Evolutionary conservation across 2,888 invertebrate genomes (phyloP).

Genomic region (Hyposoter didymator): DNA sequence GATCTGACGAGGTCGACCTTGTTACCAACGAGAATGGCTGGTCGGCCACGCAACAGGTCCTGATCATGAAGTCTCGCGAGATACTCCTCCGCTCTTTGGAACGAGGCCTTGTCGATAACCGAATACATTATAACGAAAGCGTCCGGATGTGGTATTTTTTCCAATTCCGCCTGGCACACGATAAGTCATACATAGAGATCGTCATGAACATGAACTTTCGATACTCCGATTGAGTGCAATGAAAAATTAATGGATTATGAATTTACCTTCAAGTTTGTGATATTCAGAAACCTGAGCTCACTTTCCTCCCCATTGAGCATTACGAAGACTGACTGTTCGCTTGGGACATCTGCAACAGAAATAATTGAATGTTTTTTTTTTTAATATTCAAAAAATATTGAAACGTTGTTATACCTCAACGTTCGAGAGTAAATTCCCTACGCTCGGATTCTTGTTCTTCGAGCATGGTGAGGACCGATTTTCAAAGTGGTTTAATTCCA

Average conservation of each 20-base stretch:
- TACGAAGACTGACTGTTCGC: slow-evolving; percentile 95
- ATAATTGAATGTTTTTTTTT: not conserved
- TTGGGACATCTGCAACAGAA: slow-evolving; percentile 87
- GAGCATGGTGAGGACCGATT: not conserved
- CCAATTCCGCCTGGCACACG: slow-evolving; percentile 89
- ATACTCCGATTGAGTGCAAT: not conserved
- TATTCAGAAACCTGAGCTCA: slow-evolving; percentile 94
- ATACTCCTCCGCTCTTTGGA: slow-evolving; percentile 92
- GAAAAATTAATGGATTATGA: not conserved
- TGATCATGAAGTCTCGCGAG: slow-evolving; percentile 91
- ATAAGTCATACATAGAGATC: not conserved
- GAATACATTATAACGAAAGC: slow-evolving; percentile 96
- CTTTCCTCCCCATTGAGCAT: slow-evolving; percentile 97
- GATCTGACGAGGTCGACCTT: slow-evolving; percentile 97
- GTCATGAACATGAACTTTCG: not conserved
- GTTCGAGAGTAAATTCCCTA: not conserved
- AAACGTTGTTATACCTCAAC: too few species aligned
- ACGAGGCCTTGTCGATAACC: slow-evolving; percentile 95
- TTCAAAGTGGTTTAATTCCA: slow-evolving; percentile 20
- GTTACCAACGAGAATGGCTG: slow-evolving; percentile 95
- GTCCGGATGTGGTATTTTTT: slow-evolving; percentile 90
- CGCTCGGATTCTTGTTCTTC: not conserved
- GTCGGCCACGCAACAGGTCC: slow-evolving; percentile 90
- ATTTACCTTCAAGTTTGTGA: slow-evolving; percentile 89
- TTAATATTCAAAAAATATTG: not conserved